These are phyloP conservation scores for Danio aesculapii DNA, from an alignment of 2,797 vertebrate genomes.

Conservation along the genomic window DNA sequence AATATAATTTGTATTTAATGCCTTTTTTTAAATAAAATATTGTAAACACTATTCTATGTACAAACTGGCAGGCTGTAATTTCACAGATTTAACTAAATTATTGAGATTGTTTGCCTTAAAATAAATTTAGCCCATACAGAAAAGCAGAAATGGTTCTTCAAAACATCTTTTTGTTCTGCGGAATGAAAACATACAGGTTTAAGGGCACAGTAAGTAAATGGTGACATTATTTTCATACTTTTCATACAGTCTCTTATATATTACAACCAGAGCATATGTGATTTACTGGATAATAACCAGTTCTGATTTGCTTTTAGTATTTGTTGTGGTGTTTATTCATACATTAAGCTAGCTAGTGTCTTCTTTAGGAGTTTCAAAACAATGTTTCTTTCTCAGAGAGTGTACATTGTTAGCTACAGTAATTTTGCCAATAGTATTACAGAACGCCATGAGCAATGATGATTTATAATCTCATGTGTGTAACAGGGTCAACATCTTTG, in stretches of 20 bases:
- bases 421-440: constrained; percentile 38
- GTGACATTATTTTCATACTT: background rate
- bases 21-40: constrained; percentile 81
- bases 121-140: background rate
- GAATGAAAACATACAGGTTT: background rate
- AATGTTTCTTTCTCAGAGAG: constrained; percentile 24
- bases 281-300: background rate
- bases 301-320: background rate
- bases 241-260: background rate
- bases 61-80: constrained; percentile 16
- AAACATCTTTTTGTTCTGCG: background rate
- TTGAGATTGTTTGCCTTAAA: background rate
- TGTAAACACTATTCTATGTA: constrained; percentile 80
- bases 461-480: constrained; percentile 36
- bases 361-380: background rate
- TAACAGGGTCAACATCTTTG: constrained; percentile 46
- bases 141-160: background rate
- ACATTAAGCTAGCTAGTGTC: background rate
- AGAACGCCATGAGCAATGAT: background rate
- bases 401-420: constrained; percentile 9
- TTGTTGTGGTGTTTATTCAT: background rate
- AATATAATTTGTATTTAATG: constrained; percentile 87
- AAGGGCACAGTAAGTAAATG: background rate
- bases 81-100: background rate
- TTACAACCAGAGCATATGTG: background rate